Evolutionary conservation across 1,140 invertebrate genomes (phyloP).

Genomic region (Cotesia typhae): DNA sequence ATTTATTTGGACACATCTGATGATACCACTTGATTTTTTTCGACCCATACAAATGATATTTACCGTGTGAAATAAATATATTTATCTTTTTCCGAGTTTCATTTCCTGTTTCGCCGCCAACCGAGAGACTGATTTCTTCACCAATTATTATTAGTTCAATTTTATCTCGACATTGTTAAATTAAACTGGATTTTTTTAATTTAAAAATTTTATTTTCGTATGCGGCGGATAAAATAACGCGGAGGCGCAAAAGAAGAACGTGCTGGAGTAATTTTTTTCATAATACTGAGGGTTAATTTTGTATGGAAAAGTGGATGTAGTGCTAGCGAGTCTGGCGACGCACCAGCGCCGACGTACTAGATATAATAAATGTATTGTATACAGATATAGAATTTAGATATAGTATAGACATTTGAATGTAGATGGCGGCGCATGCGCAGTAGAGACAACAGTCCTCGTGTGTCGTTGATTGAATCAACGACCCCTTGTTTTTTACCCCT

Average conservation of each 20-base stretch:
- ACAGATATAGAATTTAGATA: background rate
- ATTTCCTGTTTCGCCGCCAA: no score
- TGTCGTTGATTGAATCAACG: slow-evolving; percentile 45
- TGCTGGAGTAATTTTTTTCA: slow-evolving; percentile 6
- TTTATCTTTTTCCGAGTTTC: no score
- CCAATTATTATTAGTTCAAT: no score
- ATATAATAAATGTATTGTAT: background rate
- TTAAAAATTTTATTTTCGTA: no score
- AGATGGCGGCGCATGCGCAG: slow-evolving; percentile 32
- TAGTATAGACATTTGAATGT: background rate
- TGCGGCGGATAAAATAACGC: background rate
- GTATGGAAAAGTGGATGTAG: slow-evolving; percentile 2
- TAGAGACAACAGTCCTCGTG: slow-evolving; percentile 38
- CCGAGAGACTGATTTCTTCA: no score
- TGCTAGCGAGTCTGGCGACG: background rate
- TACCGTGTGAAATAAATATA: no score
- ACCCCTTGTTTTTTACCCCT: slow-evolving; percentile 41
- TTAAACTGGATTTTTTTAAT: no score
- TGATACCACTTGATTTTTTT: no score
- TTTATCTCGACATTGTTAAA: no score
- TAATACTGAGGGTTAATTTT: slow-evolving; percentile 18
- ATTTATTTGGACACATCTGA: no score
- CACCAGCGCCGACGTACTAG: slow-evolving; percentile 15
- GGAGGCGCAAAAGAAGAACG: background rate
- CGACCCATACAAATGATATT: no score